phyloP scores from a whole-genome alignment of 2,113 vertebrate genomes.

The Malurus cyaneus region DNA sequence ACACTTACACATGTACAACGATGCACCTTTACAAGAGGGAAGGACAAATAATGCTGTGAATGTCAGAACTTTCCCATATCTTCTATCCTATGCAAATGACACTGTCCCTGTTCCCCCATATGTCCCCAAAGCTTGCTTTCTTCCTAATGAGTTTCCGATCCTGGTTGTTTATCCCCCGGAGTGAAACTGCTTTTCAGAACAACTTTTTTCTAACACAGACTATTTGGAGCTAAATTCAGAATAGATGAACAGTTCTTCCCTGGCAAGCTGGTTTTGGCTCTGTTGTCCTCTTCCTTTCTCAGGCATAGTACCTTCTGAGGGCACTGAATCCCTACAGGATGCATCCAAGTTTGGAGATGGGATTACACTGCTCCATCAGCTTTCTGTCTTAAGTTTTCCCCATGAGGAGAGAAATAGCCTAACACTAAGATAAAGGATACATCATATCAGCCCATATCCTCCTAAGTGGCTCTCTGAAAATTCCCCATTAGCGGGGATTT shows the following conservation, averaged over 20 bases:
- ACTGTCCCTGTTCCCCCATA: background rate
- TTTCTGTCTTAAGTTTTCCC: background rate
- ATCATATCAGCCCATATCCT: background rate
- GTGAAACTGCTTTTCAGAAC: background rate
- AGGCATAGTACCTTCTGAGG: background rate
- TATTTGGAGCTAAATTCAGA: background rate
- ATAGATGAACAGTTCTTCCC: background rate
- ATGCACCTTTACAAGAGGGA: background rate
- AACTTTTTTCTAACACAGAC: background rate
- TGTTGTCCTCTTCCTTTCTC: background rate
- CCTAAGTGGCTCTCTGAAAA: background rate
- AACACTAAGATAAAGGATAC: background rate
- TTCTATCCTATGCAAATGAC: background rate
- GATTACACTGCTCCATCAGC: fast-evolving
- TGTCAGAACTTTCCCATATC: background rate
- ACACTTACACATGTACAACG: background rate
- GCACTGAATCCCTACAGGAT: background rate
- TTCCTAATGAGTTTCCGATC: background rate
- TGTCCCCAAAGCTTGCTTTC: background rate
- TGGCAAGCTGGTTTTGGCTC: background rate
- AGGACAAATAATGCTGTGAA: background rate
- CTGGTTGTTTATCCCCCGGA: background rate
- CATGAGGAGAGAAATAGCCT: background rate
- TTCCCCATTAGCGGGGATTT: background rate
- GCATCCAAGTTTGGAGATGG: background rate